Evolutionary conservation across 2,113 vertebrate genomes (phyloP), one percentile per base, ranked within the genome.

Genomic region (Pachycephala philippinensis): DNA sequence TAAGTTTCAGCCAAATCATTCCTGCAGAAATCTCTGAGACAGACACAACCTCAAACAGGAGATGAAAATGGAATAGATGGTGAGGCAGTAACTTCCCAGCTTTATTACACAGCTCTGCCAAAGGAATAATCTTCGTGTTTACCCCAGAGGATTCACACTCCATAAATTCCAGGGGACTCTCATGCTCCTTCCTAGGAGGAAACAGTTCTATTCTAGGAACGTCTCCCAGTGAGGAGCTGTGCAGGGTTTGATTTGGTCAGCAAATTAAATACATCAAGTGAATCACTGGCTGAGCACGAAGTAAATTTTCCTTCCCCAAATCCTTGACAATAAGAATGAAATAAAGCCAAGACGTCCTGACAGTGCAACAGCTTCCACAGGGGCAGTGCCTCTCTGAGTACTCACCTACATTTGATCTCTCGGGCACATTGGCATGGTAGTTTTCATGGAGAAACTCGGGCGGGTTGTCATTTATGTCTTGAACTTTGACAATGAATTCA

Each of bases 381-480:
- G 45, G 60, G 33, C 42, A 63, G 30, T 22, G 31, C 8, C 40
- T 35, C 37, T 50, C 9, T 24, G 30, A n/a, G 27, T 96, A 99
- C 99, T 96, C 91, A 99, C 99, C 99, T 56, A 99, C 99, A 69
- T 99, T 99, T 92, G 99, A 99, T 98, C 99, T 99, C 98, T 99
- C 99, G 6, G 99, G 99, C 95, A 99, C 99, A 70, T 98, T 98
- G 92, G 99, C 99, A 8, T 99, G 99, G 93, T 99, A 99, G 45
- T 99, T 99, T 71, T 99, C 99, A 5, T 99, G 99, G 22, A 99
- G 98, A 88, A 99, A 99, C 97, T 99, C 99, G 0, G 99, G 99
- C 0, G 99, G 99, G 96, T 99, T 99, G 97, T 99, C 99, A 45
- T 99, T 99, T 96, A 99, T 99, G 97, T 99, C 99, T 96, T 99